Base-by-base conservation (phyloP, 1,140 invertebrate species). In the Sitobion miscanthi region DNA sequence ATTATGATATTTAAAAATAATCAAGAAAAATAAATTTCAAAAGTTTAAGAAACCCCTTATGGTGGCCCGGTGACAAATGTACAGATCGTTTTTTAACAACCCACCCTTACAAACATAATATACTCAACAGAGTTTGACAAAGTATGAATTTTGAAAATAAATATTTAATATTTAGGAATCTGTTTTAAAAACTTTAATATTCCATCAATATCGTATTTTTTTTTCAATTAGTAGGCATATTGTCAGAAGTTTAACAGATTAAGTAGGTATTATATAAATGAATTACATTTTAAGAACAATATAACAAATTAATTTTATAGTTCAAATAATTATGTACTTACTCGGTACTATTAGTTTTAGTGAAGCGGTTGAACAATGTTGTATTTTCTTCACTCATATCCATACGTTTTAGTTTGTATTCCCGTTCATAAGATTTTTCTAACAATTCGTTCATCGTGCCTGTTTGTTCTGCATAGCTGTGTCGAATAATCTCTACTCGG, bases 401-500 rank as follows among this genome's bases (percentile, higher is more conserved):
- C 6, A 93, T 3, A 25, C 89, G 69, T 91, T 87, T 94, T 25
- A 94, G 38, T 95, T 96, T 97, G 94, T 97, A 96, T 94, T 98
- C 97, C 94, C 97, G 97, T 20, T 97, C 97, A 95, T 98, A 98
- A 94, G 97, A 98, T 94, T 98, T 97, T 95, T 97, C 96, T 94
- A 98, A 97, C 95, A 97, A 96, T 90, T 94, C 85, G 35, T 95
- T 95, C 30, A 96, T 95, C 95, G 98, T 97, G 94, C 82, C 91
- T 45, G 23, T 57, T 52, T 93, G 77, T 93, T 93, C 91, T 5
- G 91, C 82, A 17, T 54, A 11, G 1, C 11, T 42, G 3, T 49
- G 49, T n/a, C 97, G 96, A 88, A 99, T 96, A 94, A 99, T 99
- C 96, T 99, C 99, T n/a, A 99, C 98, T 94, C 96, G 94, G 7